Conservation (phyloP, 2,113 vertebrate species). For the Atractosteus spatula region DNA sequence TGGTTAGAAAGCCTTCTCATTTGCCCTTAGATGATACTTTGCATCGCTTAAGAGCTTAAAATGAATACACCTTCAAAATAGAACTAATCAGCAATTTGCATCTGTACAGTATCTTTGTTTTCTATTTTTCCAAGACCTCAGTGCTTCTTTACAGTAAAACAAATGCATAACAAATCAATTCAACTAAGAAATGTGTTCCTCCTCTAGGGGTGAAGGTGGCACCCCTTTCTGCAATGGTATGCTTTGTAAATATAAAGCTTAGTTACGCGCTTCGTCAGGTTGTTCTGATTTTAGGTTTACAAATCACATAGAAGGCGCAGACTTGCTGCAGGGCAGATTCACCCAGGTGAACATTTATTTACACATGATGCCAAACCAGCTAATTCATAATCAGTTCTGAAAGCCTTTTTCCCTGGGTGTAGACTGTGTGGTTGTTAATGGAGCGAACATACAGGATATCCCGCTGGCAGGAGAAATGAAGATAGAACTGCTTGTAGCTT, state of each 20-base stretch:
- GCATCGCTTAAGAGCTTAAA: background rate
- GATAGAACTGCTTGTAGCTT: too few relatives aligned
- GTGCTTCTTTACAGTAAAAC: conserved; percentile 11
- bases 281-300: conserved; percentile 16
- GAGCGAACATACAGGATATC: too few relatives aligned
- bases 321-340: conserved; percentile 13
- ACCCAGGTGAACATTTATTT: conserved; percentile 10
- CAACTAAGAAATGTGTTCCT: conserved; percentile 9
- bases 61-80: background rate
- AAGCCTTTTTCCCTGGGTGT: background rate
- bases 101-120: background rate
- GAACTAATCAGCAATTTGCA: too few relatives aligned
- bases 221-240: conserved; percentile 10
- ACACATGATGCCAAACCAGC: conserved; percentile 19
- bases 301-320: background rate
- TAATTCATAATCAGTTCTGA: conserved; percentile 15
- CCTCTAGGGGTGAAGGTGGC: conserved; percentile 15
- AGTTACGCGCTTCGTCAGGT: conserved; percentile 23
- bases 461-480: too few relatives aligned
- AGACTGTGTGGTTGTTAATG: background rate
- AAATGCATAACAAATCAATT: conserved; percentile 10
- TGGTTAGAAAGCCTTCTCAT: background rate
- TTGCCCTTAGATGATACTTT: background rate
- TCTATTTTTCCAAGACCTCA: conserved; percentile 12
- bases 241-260: conserved; percentile 18